These are phyloP conservation scores for Globia sparganii DNA, from an alignment of 2,888 invertebrate species.

Conservation along the genomic window DNA sequence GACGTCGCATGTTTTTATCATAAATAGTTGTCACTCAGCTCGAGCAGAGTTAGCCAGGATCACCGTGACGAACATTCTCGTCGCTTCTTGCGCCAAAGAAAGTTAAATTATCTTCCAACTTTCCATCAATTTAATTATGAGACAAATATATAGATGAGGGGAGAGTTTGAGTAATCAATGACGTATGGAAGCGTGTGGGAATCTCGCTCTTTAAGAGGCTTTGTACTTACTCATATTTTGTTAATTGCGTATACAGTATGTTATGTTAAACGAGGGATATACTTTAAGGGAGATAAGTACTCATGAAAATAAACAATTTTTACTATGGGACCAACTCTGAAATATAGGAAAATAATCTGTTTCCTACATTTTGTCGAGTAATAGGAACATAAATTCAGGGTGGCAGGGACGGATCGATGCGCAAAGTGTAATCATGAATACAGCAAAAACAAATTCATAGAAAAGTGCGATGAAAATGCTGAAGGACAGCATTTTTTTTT, in stretches of 20 bases:
- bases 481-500: too few species aligned
- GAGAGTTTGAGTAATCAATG: slow-evolving; percentile 38
- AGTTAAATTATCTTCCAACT: slow-evolving; percentile 62
- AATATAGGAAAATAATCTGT: neutral
- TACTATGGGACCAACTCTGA: too few species aligned
- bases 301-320: neutral
- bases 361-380: neutral
- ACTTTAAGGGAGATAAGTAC: neutral
- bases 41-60: slow-evolving; percentile 5
- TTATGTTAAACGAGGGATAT: neutral
- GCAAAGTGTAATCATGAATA: too few species aligned
- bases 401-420: too few species aligned
- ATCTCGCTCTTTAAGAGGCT: neutral
- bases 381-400: neutral
- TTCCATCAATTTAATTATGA: slow-evolving; percentile 56
- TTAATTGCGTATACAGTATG: neutral
- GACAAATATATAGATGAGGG: slow-evolving; percentile 57
- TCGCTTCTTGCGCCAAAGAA: slow-evolving; percentile 30
- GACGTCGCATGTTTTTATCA: slow-evolving; percentile 21
- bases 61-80: slow-evolving; percentile 32
- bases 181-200: slow-evolving; percentile 11
- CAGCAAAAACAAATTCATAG: neutral
- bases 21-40: slow-evolving; percentile 6
- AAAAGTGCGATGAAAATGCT: neutral
- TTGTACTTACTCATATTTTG: slow-evolving; percentile 10